A percentile compares a stretch with the other conserved stretches of the same genome.
These are phyloP conservation scores for Agapornis roseicollis DNA, from an alignment of 2,113 vertebrate species.

Conservation along the genomic window DNA sequence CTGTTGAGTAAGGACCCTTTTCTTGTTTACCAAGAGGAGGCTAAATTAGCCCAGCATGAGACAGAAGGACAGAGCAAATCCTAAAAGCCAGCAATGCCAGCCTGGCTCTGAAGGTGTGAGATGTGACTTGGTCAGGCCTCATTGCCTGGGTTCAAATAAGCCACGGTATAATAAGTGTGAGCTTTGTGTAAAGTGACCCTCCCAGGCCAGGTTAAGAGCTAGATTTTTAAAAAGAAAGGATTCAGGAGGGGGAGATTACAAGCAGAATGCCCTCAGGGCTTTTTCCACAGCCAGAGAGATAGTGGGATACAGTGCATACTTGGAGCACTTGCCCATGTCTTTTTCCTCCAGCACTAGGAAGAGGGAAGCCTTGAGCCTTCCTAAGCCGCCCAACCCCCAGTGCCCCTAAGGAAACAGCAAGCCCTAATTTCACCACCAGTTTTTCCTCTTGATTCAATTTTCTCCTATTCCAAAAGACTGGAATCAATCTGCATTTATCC, in stretches of 20 bases:
- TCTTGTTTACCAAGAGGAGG: constrained; percentile 59
- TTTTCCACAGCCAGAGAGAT: neutral
- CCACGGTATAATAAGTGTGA: rapidly evolving
- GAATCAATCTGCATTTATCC: neutral
- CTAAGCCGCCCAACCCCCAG: rapidly evolving
- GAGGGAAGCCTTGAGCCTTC: neutral
- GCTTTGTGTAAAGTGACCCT: neutral
- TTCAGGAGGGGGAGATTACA: neutral
- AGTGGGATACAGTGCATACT: neutral
- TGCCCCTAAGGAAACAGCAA: neutral
- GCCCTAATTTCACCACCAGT: neutral
- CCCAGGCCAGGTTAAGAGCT: neutral
- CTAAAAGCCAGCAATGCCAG: neutral
- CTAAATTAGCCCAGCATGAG: constrained; percentile 64
- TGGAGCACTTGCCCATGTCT: neutral
- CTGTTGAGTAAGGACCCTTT: constrained; percentile 42
- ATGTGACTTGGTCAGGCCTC: neutral
- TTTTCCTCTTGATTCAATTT: neutral
- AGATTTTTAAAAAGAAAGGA: neutral
- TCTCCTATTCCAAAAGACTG: neutral
- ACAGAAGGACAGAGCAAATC: constrained; percentile 43
- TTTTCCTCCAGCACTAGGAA: neutral
- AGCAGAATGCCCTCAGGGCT: neutral
- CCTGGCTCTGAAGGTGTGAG: neutral
- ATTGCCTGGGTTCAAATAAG: neutral